Percentiles rank a stretch among this genome's conserved stretches.
These are phyloP conservation scores for Hypena proboscidalis DNA, from an alignment of 2,888 invertebrate species.

Conservation along the genomic window DNA sequence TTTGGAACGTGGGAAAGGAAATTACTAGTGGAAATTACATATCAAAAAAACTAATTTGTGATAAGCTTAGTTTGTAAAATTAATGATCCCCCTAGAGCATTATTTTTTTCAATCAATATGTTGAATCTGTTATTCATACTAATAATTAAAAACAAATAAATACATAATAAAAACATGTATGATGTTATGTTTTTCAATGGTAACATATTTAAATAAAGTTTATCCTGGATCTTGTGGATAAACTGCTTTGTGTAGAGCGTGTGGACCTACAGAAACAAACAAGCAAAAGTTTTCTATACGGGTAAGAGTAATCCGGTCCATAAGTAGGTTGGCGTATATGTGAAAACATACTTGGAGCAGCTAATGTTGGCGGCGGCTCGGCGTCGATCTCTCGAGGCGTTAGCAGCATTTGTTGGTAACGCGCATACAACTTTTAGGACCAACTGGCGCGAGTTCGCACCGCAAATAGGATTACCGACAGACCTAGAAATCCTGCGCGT, in stretches of 20 bases:
- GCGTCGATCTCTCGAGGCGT: conserved; percentile 56
- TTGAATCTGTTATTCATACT: no score
- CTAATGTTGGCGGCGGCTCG: conserved; percentile 17
- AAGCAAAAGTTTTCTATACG: neutral
- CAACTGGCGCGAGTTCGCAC: conserved; percentile 65
- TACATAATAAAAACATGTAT: no score
- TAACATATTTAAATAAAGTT: no score
- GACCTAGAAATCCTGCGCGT: conserved; percentile 66
- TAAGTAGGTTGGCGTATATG: conserved; percentile 20
- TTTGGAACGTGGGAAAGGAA: conserved; percentile 39
- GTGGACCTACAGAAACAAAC: neutral
- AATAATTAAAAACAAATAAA: no score
- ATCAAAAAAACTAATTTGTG: conserved; percentile 38
- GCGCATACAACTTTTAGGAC: conserved; percentile 66
- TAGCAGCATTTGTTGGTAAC: conserved; percentile 58
- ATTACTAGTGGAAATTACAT: conserved; percentile 46
- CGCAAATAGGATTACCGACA: conserved; percentile 78
- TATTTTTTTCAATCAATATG: neutral
- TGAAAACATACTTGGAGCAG: conserved; percentile 37
- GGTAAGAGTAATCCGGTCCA: conserved; percentile 15
- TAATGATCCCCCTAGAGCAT: conserved; percentile 13
- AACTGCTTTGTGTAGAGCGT: no score
- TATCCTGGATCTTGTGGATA: no score
- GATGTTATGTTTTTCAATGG: no score
- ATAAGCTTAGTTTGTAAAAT: conserved; percentile 24